Evolutionary conservation across 2,797 vertebrate genomes (phyloP).

Genomic region (Pyrocephalus nanus): DNA sequence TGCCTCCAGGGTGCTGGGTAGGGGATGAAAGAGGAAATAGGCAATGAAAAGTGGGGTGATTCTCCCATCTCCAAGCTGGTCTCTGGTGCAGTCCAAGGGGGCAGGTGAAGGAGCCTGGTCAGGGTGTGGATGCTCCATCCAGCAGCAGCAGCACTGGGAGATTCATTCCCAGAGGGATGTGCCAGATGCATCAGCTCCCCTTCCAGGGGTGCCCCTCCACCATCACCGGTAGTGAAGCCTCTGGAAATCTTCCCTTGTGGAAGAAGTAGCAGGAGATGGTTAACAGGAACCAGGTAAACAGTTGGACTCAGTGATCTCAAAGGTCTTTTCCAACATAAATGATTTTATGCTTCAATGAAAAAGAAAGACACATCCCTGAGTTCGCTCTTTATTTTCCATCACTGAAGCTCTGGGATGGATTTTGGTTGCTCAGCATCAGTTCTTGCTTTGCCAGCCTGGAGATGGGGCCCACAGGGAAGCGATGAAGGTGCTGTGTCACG

Average conservation of each 20-base stretch:
- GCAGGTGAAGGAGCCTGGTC: neutral
- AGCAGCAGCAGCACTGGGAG: neutral
- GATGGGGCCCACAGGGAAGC: neutral
- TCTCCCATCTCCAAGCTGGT: neutral
- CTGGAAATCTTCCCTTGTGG: neutral
- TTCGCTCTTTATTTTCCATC: neutral
- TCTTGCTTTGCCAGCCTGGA: neutral
- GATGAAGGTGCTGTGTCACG: neutral
- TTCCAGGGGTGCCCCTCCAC: neutral
- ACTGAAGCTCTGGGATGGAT: neutral
- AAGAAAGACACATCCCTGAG: neutral
- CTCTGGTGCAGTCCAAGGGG: no score
- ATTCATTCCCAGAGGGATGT: neutral
- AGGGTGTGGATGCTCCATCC: rapidly evolving
- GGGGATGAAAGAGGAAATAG: neutral
- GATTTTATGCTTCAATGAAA: neutral
- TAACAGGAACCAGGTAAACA: neutral
- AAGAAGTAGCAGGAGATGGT: neutral
- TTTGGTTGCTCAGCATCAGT: neutral
- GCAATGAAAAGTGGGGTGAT: neutral
- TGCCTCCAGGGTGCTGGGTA: neutral
- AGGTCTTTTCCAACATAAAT: neutral
- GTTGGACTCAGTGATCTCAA: neutral
- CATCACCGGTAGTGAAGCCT: neutral
- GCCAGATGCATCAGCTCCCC: neutral